Percentiles rank a stretch among this genome's conserved stretches.
Evolutionary conservation across 2,888 invertebrate species (phyloP).

Genomic region (Onthophagus sagittarius): DNA sequence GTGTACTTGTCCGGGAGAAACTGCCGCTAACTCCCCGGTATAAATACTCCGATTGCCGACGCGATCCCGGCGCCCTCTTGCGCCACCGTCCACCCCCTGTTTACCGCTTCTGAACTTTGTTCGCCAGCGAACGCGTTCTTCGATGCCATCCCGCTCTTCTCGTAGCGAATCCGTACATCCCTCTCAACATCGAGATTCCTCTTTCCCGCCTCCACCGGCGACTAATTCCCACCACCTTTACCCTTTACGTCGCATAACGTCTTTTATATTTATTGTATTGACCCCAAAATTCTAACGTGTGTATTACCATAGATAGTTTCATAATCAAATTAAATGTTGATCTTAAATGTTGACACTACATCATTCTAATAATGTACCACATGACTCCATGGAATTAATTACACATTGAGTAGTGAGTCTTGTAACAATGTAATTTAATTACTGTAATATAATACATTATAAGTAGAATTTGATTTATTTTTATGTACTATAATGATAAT

Average conservation of each 20-base stretch:
- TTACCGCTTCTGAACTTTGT: conserved; percentile 7
- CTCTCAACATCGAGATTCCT: not conserved
- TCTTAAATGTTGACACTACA: not conserved
- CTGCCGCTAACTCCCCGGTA: conserved; percentile 8
- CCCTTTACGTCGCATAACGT: not conserved
- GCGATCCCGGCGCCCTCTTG: not conserved
- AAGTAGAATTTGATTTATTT: too few species aligned
- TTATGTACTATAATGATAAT: too few species aligned
- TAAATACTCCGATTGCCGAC: not conserved
- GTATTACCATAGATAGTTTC: not conserved
- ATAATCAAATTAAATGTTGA: not conserved
- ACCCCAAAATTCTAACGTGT: not conserved
- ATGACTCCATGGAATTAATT: too few species aligned
- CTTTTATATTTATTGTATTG: not conserved
- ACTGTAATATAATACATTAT: too few species aligned
- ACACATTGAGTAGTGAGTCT: too few species aligned
- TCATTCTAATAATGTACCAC: too few species aligned
- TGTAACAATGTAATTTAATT: too few species aligned
- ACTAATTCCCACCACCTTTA: not conserved
- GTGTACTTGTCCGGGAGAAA: conserved; percentile 9
- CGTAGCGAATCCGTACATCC: not conserved
- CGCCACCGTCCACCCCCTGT: not conserved
- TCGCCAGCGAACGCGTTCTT: not conserved
- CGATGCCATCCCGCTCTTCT: not conserved
- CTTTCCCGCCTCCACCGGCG: not conserved